Evolutionary conservation across 2,888 invertebrate genomes (phyloP).

Genomic region (Drosophila meridiana): DNA sequence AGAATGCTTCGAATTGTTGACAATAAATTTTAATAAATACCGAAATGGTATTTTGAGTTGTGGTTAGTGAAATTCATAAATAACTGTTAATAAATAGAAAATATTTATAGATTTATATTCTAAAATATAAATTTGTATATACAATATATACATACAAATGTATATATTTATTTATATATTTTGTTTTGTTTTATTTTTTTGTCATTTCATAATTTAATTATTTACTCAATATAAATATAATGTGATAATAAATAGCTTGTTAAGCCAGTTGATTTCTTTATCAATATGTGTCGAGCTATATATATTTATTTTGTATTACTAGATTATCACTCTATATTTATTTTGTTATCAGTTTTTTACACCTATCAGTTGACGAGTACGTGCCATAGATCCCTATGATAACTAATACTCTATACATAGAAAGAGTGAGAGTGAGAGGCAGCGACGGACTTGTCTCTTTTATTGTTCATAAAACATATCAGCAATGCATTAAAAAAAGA

Average conservation of each 20-base stretch:
- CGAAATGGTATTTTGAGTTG: conserved; percentile 4
- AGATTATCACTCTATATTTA: conserved; percentile 43
- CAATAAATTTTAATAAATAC: conserved; percentile 4
- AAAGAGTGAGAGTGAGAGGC: neutral
- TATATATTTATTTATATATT: neutral
- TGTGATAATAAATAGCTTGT: conserved; percentile 37
- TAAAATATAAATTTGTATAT: too few species aligned
- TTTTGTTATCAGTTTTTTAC: conserved; percentile 37
- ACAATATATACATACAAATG: neutral
- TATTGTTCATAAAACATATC: conserved; percentile 1
- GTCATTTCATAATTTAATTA: conserved; percentile 13
- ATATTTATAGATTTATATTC: conserved; percentile 5
- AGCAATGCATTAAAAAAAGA: neutral
- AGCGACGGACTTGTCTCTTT: neutral
- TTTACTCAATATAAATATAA: conserved; percentile 28
- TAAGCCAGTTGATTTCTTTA: conserved; percentile 40
- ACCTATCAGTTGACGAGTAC: conserved; percentile 37
- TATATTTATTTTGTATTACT: conserved; percentile 35
- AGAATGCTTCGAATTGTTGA: conserved; percentile 16
- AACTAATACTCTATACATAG: neutral
- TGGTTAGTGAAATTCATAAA: conserved; percentile 2
- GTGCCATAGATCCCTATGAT: conserved; percentile 53
- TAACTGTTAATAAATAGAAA: conserved; percentile 1
- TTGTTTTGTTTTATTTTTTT: neutral
- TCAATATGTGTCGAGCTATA: conserved; percentile 48